Evolutionary conservation across 2,888 invertebrate species (phyloP).

Genomic region (Orthosia gracilis): DNA sequence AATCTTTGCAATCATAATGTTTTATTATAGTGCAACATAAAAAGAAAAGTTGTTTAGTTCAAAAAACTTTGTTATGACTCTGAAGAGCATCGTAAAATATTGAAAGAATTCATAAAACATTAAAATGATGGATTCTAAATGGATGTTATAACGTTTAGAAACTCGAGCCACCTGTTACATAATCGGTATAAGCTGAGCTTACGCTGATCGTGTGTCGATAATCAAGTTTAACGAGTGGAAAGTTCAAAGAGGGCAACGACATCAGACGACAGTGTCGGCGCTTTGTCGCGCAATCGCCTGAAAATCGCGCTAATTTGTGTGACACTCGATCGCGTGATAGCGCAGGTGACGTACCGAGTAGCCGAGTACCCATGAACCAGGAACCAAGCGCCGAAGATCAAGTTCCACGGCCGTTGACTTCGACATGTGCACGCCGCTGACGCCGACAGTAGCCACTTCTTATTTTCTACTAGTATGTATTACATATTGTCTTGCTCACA

Average conservation of each 20-base stretch:
- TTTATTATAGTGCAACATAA: conserved; percentile 2
- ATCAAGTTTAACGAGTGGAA: conserved; percentile 89
- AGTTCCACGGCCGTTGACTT: conserved; percentile 68
- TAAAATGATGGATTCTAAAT: conserved; percentile 37
- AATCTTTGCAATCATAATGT: background rate
- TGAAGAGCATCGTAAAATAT: conserved; percentile 12
- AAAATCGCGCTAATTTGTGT: conserved; percentile 81
- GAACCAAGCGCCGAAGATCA: conserved; percentile 72
- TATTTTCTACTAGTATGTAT: conserved; percentile 54
- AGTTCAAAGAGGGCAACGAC: conserved; percentile 87
- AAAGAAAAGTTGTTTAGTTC: conserved; percentile 17
- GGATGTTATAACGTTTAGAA: conserved; percentile 66
- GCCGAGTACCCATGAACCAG: conserved; percentile 72
- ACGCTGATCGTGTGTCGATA: conserved; percentile 83
- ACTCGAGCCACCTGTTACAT: conserved; percentile 77
- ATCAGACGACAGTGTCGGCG: conserved; percentile 74
- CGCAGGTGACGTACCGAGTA: conserved; percentile 58
- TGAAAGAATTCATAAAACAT: conserved; percentile 27
- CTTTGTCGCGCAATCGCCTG: conserved; percentile 83
- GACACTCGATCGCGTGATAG: conserved; percentile 78
- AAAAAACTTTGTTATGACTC: conserved; percentile 18
- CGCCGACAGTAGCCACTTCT: conserved; percentile 34
- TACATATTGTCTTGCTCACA: conserved; percentile 39
- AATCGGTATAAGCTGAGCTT: conserved; percentile 70
- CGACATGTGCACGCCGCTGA: conserved; percentile 59